phyloP scores from a whole-genome alignment of 2,888 invertebrate species.

The Hylaea fasciaria region DNA sequence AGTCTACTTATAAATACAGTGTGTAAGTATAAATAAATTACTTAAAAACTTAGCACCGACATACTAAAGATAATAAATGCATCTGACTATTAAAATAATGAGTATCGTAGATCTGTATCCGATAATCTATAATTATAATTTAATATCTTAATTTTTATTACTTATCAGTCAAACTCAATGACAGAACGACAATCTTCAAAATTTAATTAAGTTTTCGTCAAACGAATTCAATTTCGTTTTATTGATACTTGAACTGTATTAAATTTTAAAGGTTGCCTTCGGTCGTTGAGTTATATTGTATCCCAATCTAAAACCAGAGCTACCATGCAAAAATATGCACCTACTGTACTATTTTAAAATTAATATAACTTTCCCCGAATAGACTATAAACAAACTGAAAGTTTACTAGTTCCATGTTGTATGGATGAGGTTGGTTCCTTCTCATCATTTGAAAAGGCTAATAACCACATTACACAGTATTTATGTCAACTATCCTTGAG shows the following conservation, averaged over 20 bases:
- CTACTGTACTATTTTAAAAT: too few relatives aligned
- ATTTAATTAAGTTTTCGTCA: neutral
- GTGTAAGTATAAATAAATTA: conserved; percentile 33
- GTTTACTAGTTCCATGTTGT: too few relatives aligned
- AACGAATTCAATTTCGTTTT: neutral
- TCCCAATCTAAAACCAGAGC: conserved; percentile 25
- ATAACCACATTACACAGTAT: too few relatives aligned
- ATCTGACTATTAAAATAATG: conserved; percentile 74
- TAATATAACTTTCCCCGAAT: too few relatives aligned
- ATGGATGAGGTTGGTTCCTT: too few relatives aligned
- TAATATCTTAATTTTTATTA: conserved; percentile 9
- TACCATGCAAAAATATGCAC: conserved; percentile 5
- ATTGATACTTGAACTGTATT: neutral
- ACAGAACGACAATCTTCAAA: conserved; percentile 16
- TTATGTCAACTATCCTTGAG: too few relatives aligned
- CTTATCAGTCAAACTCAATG: conserved; percentile 16
- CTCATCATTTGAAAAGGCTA: too few relatives aligned
- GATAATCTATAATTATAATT: conserved; percentile 35
- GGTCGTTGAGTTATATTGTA: conserved; percentile 9
- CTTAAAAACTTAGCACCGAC: conserved; percentile 63
- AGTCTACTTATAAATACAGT: conserved; percentile 16
- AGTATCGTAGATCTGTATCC: conserved; percentile 64
- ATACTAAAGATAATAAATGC: conserved; percentile 76
- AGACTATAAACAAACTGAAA: too few relatives aligned
- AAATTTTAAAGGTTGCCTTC: conserved; percentile 10